Conservation (phyloP, 2,888 invertebrate species). For the Choreutis nemorana region DNA sequence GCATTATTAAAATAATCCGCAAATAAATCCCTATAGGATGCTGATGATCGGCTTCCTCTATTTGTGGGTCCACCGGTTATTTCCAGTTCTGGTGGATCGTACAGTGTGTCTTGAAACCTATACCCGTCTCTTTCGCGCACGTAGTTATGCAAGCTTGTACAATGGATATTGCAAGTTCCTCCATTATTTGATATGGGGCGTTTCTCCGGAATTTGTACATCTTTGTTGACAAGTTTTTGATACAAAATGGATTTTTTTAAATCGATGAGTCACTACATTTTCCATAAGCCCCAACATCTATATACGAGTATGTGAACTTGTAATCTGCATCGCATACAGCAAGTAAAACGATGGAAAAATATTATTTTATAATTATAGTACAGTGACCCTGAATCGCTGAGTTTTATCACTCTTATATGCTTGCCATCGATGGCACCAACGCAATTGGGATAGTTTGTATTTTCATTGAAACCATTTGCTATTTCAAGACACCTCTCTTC, state of each 20-base stretch:
- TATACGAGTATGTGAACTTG: slow-evolving; percentile 15
- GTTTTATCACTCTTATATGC: slow-evolving; percentile 14
- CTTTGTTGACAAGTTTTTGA: slow-evolving; percentile 8
- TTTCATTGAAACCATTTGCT: slow-evolving; percentile 13
- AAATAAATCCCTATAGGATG: slow-evolving; percentile 13
- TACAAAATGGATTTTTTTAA: slow-evolving; percentile 11
- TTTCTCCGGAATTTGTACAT: slow-evolving; percentile 10
- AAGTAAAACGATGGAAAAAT: slow-evolving; percentile 17
- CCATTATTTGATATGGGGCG: slow-evolving; percentile 10
- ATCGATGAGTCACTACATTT: slow-evolving; percentile 12
- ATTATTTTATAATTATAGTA: slow-evolving; percentile 16
- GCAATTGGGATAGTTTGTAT: slow-evolving; percentile 11
- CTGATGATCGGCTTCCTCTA: slow-evolving; percentile 12
- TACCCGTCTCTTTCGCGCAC: slow-evolving; percentile 14
- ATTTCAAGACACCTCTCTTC: slow-evolving; percentile 17
- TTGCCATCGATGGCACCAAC: too few species aligned
- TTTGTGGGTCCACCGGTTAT: slow-evolving; percentile 10
- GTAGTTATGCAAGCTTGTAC: slow-evolving; percentile 13
- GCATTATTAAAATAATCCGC: slow-evolving; percentile 13
- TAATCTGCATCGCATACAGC: slow-evolving; percentile 16
- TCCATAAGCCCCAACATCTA: slow-evolving; percentile 16
- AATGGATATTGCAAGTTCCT: slow-evolving; percentile 11
- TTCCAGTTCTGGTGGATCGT: slow-evolving; percentile 14
- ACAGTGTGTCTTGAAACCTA: slow-evolving; percentile 14
- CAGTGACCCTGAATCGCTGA: slow-evolving; percentile 13